Base-by-base conservation (phyloP, 2,888 invertebrate genomes). In the Glaucopsyche alexis region DNA sequence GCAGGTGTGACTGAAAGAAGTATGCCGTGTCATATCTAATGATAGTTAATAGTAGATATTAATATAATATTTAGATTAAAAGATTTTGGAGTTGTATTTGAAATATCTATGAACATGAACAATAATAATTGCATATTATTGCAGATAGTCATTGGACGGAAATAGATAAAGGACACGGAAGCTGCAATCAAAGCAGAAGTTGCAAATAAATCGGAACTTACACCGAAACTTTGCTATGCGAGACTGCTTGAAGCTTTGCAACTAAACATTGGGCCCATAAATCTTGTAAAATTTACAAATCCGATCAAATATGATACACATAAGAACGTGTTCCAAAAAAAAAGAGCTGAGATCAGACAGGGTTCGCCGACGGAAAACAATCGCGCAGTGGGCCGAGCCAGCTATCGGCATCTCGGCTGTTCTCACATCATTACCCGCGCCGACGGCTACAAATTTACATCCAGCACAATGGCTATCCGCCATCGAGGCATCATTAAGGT, bases 341-440 rank as follows among this genome's bases (percentile, higher is more conserved):
- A 74, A 66, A 72, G 75, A 76, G 74, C 72, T 65, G 60, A 71
- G 75, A 75, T 75, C 76, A 74, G 73, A 74, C 66, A 71, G 42
- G 50, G 72, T 42, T 55, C 72, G 70, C 74, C 75, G 76, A 76
- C 69, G 14, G 69, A 69, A 69, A 49, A 75, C 76, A 73, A 72
- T 72, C 76, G 69, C 47, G 45, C 74, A 72, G 76, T 72, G 75
- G 75, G 73, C 74, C 74, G 75, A 73, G 74, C 75, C 76, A 75
- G 77, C 76, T 80, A 77, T 78, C 79, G 86, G 88, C 89, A 92
- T 92, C 92, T 91, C 90, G 91, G 91, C 91, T 91, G 92, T 93
- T 93, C 93, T 93, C 93, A 93, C 93, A 93, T 93, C 93, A 93
- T 93, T 93, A 93, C 92, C 92, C 92, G 89, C 91, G 92, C 93